A percentile compares a stretch with the other conserved stretches of the same genome.
Evolutionary conservation across 1,140 invertebrate species (phyloP).

Genomic region (Polypedilum vanderplanki): DNA sequence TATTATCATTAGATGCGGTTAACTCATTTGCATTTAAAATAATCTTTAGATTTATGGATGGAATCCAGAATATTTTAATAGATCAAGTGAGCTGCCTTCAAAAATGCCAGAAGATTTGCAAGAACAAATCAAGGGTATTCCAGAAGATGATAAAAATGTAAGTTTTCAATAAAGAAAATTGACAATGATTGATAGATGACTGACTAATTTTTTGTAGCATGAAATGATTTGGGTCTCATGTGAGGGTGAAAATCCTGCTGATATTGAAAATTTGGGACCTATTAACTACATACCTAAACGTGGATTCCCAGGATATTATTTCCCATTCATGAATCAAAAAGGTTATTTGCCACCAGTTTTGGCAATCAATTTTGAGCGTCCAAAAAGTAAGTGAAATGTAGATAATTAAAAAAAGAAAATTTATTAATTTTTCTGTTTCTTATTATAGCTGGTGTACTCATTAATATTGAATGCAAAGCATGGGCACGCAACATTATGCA

Average conservation of each 20-base stretch:
- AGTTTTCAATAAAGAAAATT: no score
- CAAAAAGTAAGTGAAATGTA: conserved; percentile 58
- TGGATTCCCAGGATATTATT: conserved; percentile 70
- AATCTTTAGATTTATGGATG: conserved; percentile 66
- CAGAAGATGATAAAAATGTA: background rate
- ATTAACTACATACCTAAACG: conserved; percentile 71
- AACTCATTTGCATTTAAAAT: background rate
- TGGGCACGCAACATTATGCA: conserved; percentile 90
- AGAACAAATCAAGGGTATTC: conserved; percentile 52
- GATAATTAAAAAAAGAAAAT: background rate
- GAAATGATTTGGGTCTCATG: conserved; percentile 73
- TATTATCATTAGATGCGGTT: background rate
- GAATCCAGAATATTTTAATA: conserved; percentile 67
- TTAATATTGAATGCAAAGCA: conserved; percentile 94
- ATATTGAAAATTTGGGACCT: conserved; percentile 81
- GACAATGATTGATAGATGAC: no score
- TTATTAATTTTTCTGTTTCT: conserved; percentile 15
- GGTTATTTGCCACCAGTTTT: conserved; percentile 84
- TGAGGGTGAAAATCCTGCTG: conserved; percentile 83
- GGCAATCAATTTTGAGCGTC: conserved; percentile 76
- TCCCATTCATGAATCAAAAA: conserved; percentile 71
- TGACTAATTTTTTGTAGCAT: no score
- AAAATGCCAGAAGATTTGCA: conserved; percentile 70
- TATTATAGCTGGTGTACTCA: conserved; percentile 71
- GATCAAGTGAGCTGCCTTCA: conserved; percentile 57